Evolutionary conservation across 2,888 invertebrate genomes (phyloP).

Genomic region (Mycalesis mineus): DNA sequence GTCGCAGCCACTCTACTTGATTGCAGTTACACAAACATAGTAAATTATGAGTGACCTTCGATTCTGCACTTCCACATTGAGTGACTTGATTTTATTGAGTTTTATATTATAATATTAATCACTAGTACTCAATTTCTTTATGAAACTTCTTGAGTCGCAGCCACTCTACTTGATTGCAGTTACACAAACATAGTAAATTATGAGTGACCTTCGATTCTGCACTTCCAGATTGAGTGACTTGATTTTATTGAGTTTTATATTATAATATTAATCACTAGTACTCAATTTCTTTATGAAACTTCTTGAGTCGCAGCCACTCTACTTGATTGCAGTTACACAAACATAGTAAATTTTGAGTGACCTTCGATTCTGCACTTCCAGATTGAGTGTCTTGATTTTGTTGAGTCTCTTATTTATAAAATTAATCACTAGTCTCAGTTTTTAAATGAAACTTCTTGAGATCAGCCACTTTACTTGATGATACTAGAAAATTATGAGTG

Average conservation of each 20-base stretch:
- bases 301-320: neutral
- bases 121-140: neutral
- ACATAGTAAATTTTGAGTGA: no score
- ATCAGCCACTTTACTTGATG: no score
- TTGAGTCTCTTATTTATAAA: no score
- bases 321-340: neutral
- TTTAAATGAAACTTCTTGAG: no score
- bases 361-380: no score
- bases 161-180: neutral
- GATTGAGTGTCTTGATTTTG: no score
- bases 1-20: no score
- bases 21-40: no score
- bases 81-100: neutral
- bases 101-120: no score
- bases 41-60: neutral
- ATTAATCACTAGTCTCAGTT: no score
- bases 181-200: neutral
- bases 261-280: no score
- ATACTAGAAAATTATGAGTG: no score
- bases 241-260: neutral
- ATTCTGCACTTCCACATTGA: neutral
- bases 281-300: neutral
- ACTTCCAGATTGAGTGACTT: neutral
- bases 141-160: neutral
- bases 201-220: neutral